Evolutionary conservation across 2,113 vertebrate species (phyloP), one percentile per base, ranked within the genome.

Genomic region (Callopanchax toddi): DNA sequence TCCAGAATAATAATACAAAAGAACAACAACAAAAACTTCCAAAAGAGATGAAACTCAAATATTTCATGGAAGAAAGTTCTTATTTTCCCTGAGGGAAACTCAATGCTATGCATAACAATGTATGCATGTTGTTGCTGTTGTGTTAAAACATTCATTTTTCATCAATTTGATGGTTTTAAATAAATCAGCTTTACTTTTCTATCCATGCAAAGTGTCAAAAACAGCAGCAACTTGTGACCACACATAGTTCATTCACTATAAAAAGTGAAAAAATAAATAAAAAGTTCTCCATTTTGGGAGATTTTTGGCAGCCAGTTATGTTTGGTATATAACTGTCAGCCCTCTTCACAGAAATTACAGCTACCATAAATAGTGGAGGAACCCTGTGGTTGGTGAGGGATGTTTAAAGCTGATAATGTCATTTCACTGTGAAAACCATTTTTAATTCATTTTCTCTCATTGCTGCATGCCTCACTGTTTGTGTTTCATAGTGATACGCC

Each of bases 291-390:
- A n/a, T n/a, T n/a, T n/a, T n/a, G n/a, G n/a, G n/a, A n/a, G n/a
- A n/a, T n/a, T n/a, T n/a, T n/a, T n/a, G n/a, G n/a, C n/a, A n/a
- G n/a, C n/a, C n/a, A n/a, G n/a, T n/a, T n/a, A n/a, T n/a, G n/a
- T n/a, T n/a, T n/a, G n/a, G n/a, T n/a, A 46, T 7, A 46, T 84
- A 81, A 80, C 73, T 86, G 74, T 74, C 50, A 54, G 59, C 53
- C 57, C 51, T 81, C 76, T 68, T 57, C 59, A 82, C 67, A 78
- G 75, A 83, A 86, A 87, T 86, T 55, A 86, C 68, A 76, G 64
- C 71, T 58, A 53, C 69, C 74, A 84, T 84, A 83, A 89, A 89
- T 84, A 83, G 61, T 55, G 43, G 53, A n/a, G 55, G 48, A 63
- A 51, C 34, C 43, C 58, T 65, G 55, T 52, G 21, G 25, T 52